These are phyloP conservation scores for Dermatophagoides farinae DNA, from an alignment of 1,140 invertebrate species.

Conservation along the genomic window DNA sequence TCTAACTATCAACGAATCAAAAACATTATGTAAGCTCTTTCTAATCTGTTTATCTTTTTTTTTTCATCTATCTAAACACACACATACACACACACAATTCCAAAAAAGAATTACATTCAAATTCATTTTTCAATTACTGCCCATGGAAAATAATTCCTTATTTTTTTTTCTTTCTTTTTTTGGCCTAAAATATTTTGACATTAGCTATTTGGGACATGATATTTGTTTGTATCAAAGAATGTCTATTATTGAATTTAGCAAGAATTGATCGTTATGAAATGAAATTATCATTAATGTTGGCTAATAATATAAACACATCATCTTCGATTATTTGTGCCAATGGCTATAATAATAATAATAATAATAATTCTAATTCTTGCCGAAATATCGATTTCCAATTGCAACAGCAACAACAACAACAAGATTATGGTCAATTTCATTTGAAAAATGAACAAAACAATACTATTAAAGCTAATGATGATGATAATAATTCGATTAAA, in stretches of 20 bases:
- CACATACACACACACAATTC: no score
- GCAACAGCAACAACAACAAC: neutral
- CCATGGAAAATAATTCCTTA: no score
- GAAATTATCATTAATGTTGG: neutral
- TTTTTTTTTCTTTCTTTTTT: no score
- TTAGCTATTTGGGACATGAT: constrained; percentile 1
- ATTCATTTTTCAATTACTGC: no score
- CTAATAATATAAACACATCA: neutral
- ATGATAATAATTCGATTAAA: no score
- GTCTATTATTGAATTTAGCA: neutral
- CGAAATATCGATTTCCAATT: neutral
- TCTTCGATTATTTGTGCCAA: no score
- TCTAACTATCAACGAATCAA: neutral
- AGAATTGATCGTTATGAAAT: neutral
- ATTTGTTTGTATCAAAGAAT: constrained; percentile 3
- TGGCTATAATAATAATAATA: neutral
- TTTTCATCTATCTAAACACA: neutral
- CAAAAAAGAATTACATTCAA: no score
- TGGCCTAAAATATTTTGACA: no score
- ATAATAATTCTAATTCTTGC: no score
- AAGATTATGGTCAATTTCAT: no score
- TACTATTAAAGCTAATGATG: no score
- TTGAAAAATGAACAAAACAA: no score
- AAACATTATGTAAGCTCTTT: neutral
- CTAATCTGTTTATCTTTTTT: neutral